Base-by-base conservation (phyloP, 2,797 vertebrate species). In the Lepidocolaptes lacrymiger region DNA sequence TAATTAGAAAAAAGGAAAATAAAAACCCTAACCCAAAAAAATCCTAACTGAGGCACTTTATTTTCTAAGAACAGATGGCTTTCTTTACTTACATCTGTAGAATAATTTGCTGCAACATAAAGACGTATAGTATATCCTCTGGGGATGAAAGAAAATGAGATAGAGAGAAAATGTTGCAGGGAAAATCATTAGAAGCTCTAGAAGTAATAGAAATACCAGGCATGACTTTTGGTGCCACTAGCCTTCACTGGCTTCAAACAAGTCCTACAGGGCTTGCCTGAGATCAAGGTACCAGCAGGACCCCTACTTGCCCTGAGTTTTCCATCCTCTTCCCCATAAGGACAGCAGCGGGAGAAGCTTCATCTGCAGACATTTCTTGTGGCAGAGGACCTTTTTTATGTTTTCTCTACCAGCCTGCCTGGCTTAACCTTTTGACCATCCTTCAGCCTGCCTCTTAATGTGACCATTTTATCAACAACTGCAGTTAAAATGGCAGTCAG, bases 51-150 rank as follows among this genome's bases (percentile, higher is more conserved):
- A 93, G 34, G 41, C 66, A 79, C 15, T 88, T 75, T 55, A 20
- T 58, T 90, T 90, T 79, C 58, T 49, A 79, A 76, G 93, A 94
- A 82, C 93, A 92, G 86, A 94, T 89, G 86, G 80, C 28, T 89
- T 94, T 85, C 36, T n/a, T 78, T 89, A 85, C 89, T 91, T 76
- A 83, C 3, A 26, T 81, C 84, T 59, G 36, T 62, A 61, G 73
- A 78, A 74, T 88, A 72, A 86, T 90, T 86, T 93, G 39, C 69
- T 91, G 67, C 41, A 76, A 61, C 43, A 54, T 92, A 92, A 93
- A 96, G 39, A 52, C 49, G 39, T 44, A 54, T 58, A 93, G 37
- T 28, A 34, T 77, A 44, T 56, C 84, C 86, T 94, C 52, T 54
- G 75, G 52, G 72, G 37, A 74, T 46, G 30, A 71, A 85, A 24